Evolutionary conservation across 2,113 vertebrate species (phyloP).

Genomic region (Rhipidura dahli): DNA sequence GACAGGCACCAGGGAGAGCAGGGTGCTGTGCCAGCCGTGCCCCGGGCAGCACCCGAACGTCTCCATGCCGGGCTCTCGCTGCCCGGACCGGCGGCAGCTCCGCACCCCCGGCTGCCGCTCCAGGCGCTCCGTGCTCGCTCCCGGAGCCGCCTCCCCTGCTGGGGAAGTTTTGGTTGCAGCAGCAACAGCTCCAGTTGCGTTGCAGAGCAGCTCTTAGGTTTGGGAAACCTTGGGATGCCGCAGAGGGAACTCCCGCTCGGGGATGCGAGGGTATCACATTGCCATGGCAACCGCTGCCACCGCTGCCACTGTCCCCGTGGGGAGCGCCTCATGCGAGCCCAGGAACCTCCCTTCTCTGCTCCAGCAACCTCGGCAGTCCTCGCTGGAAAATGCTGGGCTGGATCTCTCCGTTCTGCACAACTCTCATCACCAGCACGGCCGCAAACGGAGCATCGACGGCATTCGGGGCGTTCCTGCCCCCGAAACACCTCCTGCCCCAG

Average conservation of each 20-base stretch:
- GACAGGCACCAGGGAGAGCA: fast-evolving
- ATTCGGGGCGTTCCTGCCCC: neutral
- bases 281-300: neutral
- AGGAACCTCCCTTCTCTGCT: neutral
- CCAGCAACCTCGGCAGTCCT: neutral
- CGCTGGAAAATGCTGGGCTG: neutral
- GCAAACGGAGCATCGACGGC: neutral
- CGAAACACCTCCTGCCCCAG: neutral
- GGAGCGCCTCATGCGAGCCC: neutral
- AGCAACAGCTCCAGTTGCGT: neutral
- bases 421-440: fast-evolving
- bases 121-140: fast-evolving
- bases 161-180: neutral
- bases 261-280: neutral
- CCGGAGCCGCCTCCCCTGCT: neutral
- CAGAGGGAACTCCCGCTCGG: neutral
- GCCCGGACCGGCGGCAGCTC: neutral
- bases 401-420: neutral
- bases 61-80: neutral
- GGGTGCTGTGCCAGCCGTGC: neutral
- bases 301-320: neutral
- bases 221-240: neutral
- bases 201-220: neutral
- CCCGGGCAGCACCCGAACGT: fast-evolving
- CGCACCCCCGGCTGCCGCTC: neutral